Evolutionary conservation across 2,888 invertebrate species (phyloP), one percentile per base, ranked within the genome.

Genomic region (Kuschelorhynchus macadamiae): DNA sequence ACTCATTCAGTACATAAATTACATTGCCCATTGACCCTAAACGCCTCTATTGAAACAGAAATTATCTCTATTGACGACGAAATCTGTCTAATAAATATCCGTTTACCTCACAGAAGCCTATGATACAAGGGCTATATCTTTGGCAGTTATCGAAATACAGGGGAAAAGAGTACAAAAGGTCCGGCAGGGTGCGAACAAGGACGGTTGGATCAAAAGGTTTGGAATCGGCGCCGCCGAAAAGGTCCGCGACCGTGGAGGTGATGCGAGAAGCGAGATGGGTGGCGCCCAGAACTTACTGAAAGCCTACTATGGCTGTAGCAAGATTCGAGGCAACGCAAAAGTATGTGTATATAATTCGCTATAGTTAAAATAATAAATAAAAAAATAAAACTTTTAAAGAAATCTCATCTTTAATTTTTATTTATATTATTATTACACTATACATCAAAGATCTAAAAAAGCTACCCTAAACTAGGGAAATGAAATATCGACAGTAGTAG

Each of bases 51-150:
- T 65, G 65, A 50, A 57, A 50, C 47, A 47, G 59, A 67, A 61
- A 61, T 52, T 60, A 60, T 67, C 55, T 67, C 67, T 61, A 61
- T 67, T 61, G 67, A 67, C 41, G 61, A 47, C 55, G 14, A 41
- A 55, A 61, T 61, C 67, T 56, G 67, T 67, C 67, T 57, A 67
- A 67, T 67, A 67, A 67, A 67, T 67, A 67, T 67, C 53, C 53
- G 42, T 55, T 60, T 67, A 67, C 67, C 62, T 57, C 67, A 67
- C 67, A 67, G 67, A 67, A 67, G 67, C 62, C 25, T 20, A 21
- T 30, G 5, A 16, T 17, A 21, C 30, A 9, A 41, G 20, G 55
- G 57, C 44, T 39, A 12, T 67, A 67, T 67, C 56, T 67, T 30
- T 39, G 39, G 44, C 60, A n/a, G 53, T 64, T 64, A 64, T 64